phyloP scores from a whole-genome alignment of 35 echinoderm and acorn worm genomes.

The Apostichopus japonicus region DNA sequence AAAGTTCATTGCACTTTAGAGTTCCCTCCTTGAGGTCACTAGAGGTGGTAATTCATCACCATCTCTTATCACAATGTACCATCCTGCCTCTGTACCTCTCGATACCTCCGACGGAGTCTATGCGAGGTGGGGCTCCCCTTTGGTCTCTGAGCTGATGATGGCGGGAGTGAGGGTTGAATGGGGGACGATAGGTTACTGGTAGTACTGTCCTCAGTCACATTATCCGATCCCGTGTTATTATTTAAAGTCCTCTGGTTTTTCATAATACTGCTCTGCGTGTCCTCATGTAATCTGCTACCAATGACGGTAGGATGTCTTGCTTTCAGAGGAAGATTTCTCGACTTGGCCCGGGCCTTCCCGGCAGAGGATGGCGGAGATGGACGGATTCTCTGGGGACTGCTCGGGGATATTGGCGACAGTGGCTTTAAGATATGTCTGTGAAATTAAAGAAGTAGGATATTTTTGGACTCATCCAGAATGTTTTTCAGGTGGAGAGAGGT shows the following conservation, averaged over 20 bases:
- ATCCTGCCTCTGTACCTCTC: background rate
- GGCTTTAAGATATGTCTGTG: background rate
- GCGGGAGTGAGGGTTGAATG: background rate
- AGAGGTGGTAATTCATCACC: background rate
- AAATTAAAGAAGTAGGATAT: background rate
- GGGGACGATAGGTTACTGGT: background rate
- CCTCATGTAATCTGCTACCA: background rate
- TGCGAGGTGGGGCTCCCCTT: background rate
- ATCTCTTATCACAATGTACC: background rate
- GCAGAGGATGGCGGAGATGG: slow-evolving; percentile 30
- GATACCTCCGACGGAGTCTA: slow-evolving; percentile 24
- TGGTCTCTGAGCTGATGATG: background rate
- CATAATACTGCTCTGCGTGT: background rate
- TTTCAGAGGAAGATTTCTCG: slow-evolving; percentile 6
- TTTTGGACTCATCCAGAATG: no score
- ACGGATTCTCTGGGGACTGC: background rate
- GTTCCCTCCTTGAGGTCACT: background rate
- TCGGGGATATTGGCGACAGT: slow-evolving; percentile 13
- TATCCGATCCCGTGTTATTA: background rate
- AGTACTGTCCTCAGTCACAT: background rate
- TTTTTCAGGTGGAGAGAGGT: no score
- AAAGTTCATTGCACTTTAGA: background rate
- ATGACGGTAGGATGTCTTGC: background rate
- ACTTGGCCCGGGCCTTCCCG: background rate
- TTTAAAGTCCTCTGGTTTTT: background rate